Evolutionary conservation across 2,113 vertebrate species (phyloP), one percentile per base, ranked within the genome.

Genomic region (Albula goreensis): DNA sequence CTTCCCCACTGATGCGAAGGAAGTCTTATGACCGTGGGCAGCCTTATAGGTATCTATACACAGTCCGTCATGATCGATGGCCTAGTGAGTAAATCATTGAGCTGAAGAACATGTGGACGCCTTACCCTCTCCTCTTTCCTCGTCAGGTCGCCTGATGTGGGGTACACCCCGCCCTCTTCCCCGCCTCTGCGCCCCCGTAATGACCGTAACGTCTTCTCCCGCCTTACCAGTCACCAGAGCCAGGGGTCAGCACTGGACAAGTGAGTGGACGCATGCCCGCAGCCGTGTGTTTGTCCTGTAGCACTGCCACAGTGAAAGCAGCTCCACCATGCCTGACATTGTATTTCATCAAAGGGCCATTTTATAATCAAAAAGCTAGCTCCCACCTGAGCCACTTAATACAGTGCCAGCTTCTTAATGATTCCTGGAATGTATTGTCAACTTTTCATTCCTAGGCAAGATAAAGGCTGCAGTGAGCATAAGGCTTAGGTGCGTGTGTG

Each of bases 191-290:
- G 98, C 22, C 96, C 96, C 17, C 97, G 98, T 83, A 99, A 98
- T 0, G 98, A 99, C 91, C 97, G 97, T 82, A 99, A 99, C 0
- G 98, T 99, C 89, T 99, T 99, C 93, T 99, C 98, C 41, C 97
- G 98, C 22, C 97, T 99, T 78, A 99, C 96, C 15, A 99, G 98
- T 94, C 98, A 96, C 90, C 98, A 99, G 94, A 96, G 96, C 89
- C 96, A 97, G 91, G 97, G 97, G 2, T 98, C 97, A 8, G 97
- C 97, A 3, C 94, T 99, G 94, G 98, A 99, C 95, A 99, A 99
- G 98, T 99, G 93, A 97, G 98, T 94, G 11, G 78, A 41, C 31
- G 1, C 31, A 41, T 41, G 0, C 31, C 31, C 31, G 31, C 31
- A n/a, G 7, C 19, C 63, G 22, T 1, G 63, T n/a, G 19, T 22